phyloP scores from a whole-genome alignment of 2,113 vertebrate species.

The Stomatorhinus ivindoensis region DNA sequence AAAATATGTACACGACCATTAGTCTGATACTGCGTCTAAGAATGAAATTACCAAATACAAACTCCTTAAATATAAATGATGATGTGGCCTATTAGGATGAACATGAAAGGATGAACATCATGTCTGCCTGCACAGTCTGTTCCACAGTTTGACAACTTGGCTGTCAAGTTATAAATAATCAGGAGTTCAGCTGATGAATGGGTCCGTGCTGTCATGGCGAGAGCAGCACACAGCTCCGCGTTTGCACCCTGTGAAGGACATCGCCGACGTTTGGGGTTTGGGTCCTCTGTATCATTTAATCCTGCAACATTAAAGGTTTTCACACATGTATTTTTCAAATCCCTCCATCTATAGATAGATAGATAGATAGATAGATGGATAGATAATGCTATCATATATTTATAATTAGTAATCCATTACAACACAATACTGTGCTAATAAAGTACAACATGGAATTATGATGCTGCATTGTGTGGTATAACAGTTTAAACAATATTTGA shows the following conservation, averaged over 20 bases:
- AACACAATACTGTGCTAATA: neutral
- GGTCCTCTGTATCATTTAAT: neutral
- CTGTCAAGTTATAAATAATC: neutral
- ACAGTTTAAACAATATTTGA: neutral
- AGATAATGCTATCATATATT: neutral
- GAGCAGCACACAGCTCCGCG: neutral
- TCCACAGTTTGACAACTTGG: neutral
- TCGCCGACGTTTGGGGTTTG: neutral
- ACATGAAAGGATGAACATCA: neutral
- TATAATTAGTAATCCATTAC: neutral
- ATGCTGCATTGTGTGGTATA: neutral
- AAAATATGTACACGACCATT: neutral
- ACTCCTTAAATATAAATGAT: neutral
- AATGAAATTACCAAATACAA: neutral
- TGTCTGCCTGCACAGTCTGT: neutral
- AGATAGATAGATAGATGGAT: no score
- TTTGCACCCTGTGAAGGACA: neutral
- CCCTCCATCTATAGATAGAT: no score
- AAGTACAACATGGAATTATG: neutral
- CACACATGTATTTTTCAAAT: neutral
- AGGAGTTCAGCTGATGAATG: neutral
- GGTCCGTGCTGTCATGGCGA: neutral
- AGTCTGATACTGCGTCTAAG: neutral
- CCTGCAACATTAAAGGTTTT: neutral
- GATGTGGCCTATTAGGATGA: neutral